Conservation (phyloP, 1,140 invertebrate species). For the Papilio helenus region DNA sequence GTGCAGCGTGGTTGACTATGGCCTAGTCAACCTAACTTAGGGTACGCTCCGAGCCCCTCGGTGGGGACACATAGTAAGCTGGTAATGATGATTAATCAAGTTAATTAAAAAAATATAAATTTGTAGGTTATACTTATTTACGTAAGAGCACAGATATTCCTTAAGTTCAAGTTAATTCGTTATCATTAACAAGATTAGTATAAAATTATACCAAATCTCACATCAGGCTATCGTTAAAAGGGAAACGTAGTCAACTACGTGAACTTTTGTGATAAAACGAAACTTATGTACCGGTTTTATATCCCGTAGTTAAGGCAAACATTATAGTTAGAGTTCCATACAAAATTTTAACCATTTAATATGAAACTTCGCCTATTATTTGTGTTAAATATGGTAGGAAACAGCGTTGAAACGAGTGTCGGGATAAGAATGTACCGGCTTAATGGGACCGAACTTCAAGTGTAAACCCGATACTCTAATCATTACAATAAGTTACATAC, state of each 20-base stretch:
- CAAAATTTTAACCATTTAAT: constrained; percentile 39
- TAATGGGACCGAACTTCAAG: constrained; percentile 10
- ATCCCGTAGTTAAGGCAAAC: constrained; percentile 36
- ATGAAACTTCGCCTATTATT: constrained; percentile 39
- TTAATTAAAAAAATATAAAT: too few relatives aligned
- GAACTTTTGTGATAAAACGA: constrained; percentile 36
- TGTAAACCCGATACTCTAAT: not conserved
- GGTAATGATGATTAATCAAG: too few relatives aligned
- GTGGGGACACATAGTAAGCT: too few relatives aligned
- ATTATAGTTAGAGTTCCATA: constrained; percentile 39
- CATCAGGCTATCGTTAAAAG: constrained; percentile 16
- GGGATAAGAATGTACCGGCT: constrained; percentile 32
- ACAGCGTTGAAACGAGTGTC: constrained; percentile 36
- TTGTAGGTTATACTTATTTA: too few relatives aligned
- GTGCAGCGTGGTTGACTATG: too few relatives aligned
- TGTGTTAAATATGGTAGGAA: constrained; percentile 36
- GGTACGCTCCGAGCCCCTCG: too few relatives aligned
- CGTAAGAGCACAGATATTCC: not conserved
- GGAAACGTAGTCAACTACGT: constrained; percentile 25
- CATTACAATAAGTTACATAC: too few relatives aligned
- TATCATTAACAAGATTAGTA: constrained; percentile 10
- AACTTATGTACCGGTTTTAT: constrained; percentile 37
- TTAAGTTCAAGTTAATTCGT: not conserved
- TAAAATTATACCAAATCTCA: not conserved
- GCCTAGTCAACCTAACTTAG: too few relatives aligned